Percentiles rank a stretch among this genome's conserved stretches.
Conservation (phyloP, 2,113 vertebrate genomes). For the Alligator sinensis region DNA sequence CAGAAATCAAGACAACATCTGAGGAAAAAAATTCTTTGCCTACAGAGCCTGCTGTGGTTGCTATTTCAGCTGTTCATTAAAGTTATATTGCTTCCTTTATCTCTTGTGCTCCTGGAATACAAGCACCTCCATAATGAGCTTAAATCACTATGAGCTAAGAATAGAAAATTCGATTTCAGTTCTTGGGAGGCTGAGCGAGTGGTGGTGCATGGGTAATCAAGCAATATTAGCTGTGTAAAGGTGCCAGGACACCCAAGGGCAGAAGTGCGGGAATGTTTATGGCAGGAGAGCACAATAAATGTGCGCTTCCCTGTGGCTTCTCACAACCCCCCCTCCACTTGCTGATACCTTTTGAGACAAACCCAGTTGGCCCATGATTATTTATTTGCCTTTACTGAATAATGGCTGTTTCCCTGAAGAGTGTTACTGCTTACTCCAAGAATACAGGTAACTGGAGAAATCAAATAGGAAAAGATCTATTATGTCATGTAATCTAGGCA, state of each 20-base stretch:
- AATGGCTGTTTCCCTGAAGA: neutral
- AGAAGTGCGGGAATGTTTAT: conserved; percentile 36
- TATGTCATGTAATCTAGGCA: neutral
- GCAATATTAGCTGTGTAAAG: conserved; percentile 57
- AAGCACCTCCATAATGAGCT: conserved; percentile 67
- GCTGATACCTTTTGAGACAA: conserved; percentile 26
- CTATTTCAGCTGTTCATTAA: conserved; percentile 72
- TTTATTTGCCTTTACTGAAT: neutral
- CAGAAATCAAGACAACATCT: conserved; percentile 61
- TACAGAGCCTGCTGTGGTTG: conserved; percentile 45
- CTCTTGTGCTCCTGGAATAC: conserved; percentile 68
- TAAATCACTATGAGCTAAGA: conserved; percentile 71
- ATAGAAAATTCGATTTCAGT: conserved; percentile 74
- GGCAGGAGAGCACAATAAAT: conserved; percentile 22
- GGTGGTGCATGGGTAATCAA: conserved; percentile 63
- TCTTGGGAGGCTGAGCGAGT: conserved; percentile 59
- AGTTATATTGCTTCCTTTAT: conserved; percentile 75
- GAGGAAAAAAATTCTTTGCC: neutral
- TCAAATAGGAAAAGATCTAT: neutral
- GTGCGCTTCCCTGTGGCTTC: neutral
- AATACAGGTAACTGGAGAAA: neutral
- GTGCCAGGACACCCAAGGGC: conserved; percentile 37
- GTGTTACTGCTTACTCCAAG: neutral
- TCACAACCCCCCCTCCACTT: neutral
- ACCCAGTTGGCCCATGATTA: neutral